Evolutionary conservation across 2,888 invertebrate species (phyloP), one percentile per base, ranked within the genome.

Genomic region (Stictocephala bisonia): DNA sequence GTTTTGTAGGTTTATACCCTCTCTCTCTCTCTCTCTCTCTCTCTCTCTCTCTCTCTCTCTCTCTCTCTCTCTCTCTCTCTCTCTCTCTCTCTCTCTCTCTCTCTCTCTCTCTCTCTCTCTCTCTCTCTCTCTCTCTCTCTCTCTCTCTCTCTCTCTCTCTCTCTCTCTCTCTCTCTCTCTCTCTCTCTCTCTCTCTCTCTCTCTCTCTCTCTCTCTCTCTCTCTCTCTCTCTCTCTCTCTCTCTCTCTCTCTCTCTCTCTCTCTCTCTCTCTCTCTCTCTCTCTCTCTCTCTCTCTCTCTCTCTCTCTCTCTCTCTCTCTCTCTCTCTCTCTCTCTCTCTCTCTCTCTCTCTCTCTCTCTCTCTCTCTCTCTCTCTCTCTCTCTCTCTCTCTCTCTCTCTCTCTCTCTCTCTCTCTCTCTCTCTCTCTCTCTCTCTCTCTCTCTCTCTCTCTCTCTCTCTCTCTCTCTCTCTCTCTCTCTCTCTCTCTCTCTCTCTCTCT

Each of bases 21-120:
- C 50, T 48, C 50, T 48, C 50, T 48, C 50, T 48, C 50, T 48
- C 50, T 48, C 50, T 48, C 50, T 48, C 50, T 48, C 50, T 48
- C 50, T 48, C 50, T 48, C 50, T 48, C 50, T 48, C 50, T 48
- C 50, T 48, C 50, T 48, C 50, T 48, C 50, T 48, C 50, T 48
- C 50, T 48, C 50, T 48, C 50, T 48, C 50, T 48, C 50, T 48
- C 50, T 48, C 50, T 48, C 50, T 48, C 50, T 48, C 50, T 48
- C 50, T 48, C 50, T 48, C 50, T 48, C 50, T 48, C 50, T 48
- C 50, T n/a, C n/a, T n/a, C 18, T 48, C 50, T 48, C 50, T 48
- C 50, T 48, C 50, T 48, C 50, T 48, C 50, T 48, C 50, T 48
- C 50, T 48, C 50, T 48, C 50, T 48, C 50, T 48, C 50, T 48